These are phyloP conservation scores for Myotis findleyi DNA, from an alignment of 2,797 vertebrate species.

Conservation along the genomic window DNA sequence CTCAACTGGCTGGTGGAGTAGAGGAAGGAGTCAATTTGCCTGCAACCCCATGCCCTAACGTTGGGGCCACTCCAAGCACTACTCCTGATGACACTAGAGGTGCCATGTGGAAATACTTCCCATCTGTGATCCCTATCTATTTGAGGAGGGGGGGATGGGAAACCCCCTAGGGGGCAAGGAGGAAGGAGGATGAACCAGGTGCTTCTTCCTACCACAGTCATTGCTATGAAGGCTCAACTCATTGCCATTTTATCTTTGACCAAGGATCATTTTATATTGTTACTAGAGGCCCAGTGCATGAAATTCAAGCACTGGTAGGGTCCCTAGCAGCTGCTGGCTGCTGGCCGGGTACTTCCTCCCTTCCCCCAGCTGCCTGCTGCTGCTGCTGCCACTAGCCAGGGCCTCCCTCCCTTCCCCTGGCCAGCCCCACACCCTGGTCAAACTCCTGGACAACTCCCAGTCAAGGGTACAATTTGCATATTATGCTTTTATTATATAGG, in stretches of 20 bases:
- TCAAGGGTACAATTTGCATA: no score
- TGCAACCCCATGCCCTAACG: background rate
- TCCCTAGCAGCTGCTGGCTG: no score
- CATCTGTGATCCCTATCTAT: background rate
- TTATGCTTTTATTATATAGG: no score
- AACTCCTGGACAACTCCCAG: no score
- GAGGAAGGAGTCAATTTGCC: background rate
- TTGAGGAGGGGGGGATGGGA: background rate
- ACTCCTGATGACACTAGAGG: background rate
- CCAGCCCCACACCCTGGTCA: no score
- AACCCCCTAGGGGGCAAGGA: background rate
- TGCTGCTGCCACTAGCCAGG: no score
- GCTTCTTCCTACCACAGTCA: background rate
- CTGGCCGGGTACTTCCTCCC: no score
- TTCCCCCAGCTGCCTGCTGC: no score
- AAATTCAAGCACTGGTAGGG: no score
- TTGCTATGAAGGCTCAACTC: background rate
- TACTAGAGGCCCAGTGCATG: background rate
- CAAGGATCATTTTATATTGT: background rate
- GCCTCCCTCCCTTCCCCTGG: no score
- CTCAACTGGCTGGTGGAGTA: background rate
- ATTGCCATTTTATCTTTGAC: background rate
- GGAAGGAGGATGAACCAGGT: background rate
- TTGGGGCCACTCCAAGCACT: background rate
- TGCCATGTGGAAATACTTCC: background rate